Evolutionary conservation across 1,140 invertebrate genomes (phyloP), one percentile per base, ranked within the genome.

Genomic region (Dreissena polymorpha): DNA sequence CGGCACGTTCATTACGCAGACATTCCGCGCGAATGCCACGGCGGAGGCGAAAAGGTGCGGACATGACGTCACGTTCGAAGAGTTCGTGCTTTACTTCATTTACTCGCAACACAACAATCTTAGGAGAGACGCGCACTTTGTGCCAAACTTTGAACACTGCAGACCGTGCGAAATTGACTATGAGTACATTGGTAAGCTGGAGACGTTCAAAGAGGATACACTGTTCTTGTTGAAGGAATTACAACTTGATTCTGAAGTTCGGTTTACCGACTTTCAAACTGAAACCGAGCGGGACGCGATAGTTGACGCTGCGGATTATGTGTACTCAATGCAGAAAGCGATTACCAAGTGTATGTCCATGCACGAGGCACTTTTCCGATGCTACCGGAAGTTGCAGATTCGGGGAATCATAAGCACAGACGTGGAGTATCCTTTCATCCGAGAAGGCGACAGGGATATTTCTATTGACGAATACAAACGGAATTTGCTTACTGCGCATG

Each of bases 351-450:
- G 90, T 73, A 90, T 90, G 89, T 55, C 88, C 10, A 87, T 89
- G 64, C 29, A 85, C 10, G 86, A 87, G 16, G 90, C 88, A 2
- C 74, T 87, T 10, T 84, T 81, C 27, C 60, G 90, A 18, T 85
- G 88, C 13, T 91, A 87, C 87, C 67, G 86, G 18, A 90, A 91
- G n/a, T 63, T 91, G 70, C 88, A 90, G 70, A 91, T 90, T n/a
- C 77, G 89, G 21, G 90, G 90, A 18, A 86, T 91, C 23, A 53
- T 91, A 6, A 86, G 86, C 51, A 88, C 86, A 57, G 23, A 88
- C 23, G 70, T 86, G 13, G 67, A 64, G 23, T 87, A 88, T 76
- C 88, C 90, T 1, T 86, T 85, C 69, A 68, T 81, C 5, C 1
- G 65, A 7, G 67, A 78, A 27, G 50, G 60, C 16, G 53, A 72